Evolutionary conservation across 2,797 vertebrate genomes (phyloP).

Genomic region (Crax fasciolata): DNA sequence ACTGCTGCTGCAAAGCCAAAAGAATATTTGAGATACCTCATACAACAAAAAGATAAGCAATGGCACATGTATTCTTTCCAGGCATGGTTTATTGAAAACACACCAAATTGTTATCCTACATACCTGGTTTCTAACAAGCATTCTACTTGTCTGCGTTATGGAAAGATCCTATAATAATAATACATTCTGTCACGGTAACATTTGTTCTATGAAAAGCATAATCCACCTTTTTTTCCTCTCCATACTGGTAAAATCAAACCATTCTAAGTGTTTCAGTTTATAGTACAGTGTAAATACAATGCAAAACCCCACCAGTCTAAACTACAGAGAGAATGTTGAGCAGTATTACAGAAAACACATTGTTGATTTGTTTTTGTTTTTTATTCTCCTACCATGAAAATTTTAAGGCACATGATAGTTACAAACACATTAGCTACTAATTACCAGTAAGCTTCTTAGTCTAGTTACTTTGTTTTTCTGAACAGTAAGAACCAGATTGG

Average conservation of each 20-base stretch:
- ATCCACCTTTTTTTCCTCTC: constrained; percentile 76
- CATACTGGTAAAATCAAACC: constrained; percentile 85
- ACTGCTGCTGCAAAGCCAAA: neutral
- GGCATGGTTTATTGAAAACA: constrained; percentile 99
- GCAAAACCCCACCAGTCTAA: constrained; percentile 91
- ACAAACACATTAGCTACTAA: constrained; percentile 96
- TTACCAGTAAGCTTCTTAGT: constrained; percentile 85
- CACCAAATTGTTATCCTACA: constrained; percentile 96
- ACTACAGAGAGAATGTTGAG: constrained; percentile 85
- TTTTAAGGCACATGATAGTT: constrained; percentile 98
- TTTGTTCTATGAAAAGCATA: constrained; percentile 89
- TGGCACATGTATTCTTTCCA: constrained; percentile 85
- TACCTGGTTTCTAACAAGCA: constrained; percentile 94
- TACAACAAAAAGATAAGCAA: constrained; percentile 42
- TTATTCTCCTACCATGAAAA: constrained; percentile 92
- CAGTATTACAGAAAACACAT: constrained; percentile 89
- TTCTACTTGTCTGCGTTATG: constrained; percentile 94
- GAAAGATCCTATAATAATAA: constrained; percentile 90
- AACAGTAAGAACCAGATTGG: constrained; percentile 82
- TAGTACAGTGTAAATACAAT: constrained; percentile 94
- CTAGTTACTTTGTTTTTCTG: constrained; percentile 82
- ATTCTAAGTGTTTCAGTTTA: constrained; percentile 87
- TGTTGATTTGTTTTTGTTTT: constrained; percentile 78
- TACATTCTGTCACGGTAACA: constrained; percentile 95
- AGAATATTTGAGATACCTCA: neutral